Percentiles rank a stretch among this genome's conserved stretches.
These are phyloP conservation scores for Halictus rubicundus DNA, from an alignment of 1,140 invertebrate species.

Conservation along the genomic window DNA sequence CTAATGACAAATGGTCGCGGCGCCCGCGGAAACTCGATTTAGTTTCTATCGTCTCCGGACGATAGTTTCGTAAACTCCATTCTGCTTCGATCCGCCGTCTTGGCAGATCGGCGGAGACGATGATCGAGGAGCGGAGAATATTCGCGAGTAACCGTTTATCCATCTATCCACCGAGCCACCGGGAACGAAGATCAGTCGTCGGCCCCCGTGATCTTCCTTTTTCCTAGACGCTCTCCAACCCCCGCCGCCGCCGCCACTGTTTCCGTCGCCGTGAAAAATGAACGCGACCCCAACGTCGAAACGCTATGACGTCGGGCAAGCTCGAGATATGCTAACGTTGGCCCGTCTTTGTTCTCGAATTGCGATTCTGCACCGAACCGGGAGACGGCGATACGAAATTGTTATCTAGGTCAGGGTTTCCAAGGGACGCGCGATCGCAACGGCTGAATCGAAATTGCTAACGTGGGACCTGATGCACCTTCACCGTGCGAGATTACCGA, in stretches of 20 bases:
- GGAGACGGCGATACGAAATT: not conserved
- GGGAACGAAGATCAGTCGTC: slow-evolving; percentile 23
- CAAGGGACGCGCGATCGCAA: not conserved
- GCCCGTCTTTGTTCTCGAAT: not conserved
- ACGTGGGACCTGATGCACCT: too few species aligned
- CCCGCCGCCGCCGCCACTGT: not conserved
- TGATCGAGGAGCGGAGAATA: slow-evolving; percentile 41
- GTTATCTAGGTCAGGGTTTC: not conserved
- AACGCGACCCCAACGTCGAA: not conserved
- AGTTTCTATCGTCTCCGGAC: slow-evolving; percentile 22
- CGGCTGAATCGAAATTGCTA: not conserved
- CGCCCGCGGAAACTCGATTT: slow-evolving; percentile 22
- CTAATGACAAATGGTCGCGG: slow-evolving; percentile 25
- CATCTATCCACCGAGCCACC: slow-evolving; percentile 1
- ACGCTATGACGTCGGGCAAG: not conserved
- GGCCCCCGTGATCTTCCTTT: too few species aligned
- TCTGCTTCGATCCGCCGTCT: slow-evolving; percentile 28
- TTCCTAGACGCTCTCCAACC: not conserved
- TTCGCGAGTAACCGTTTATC: slow-evolving; percentile 37
- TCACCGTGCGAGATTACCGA: too few species aligned
- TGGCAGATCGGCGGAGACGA: slow-evolving; percentile 37
- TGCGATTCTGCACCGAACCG: not conserved
- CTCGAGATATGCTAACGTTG: not conserved
- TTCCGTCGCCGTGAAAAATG: slow-evolving; percentile 33
- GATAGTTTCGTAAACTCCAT: slow-evolving; percentile 49